Conservation (phyloP, 2,113 vertebrate genomes). For the Ramphastos sulfuratus region DNA sequence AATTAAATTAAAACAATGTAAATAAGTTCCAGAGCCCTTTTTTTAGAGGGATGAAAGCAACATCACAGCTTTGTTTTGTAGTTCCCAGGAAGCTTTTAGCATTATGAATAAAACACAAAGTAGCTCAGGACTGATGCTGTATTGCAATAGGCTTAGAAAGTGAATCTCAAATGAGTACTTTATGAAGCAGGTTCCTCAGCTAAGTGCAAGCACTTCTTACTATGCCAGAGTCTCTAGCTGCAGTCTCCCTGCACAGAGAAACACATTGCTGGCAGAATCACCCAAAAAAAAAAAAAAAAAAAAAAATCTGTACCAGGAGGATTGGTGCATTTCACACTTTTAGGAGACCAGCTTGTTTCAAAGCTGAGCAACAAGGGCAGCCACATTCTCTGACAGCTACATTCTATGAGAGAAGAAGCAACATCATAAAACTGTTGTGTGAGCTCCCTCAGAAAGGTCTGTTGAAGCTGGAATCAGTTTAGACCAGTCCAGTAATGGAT, state of each 20-base stretch:
- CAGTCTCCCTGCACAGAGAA: conserved; percentile 24
- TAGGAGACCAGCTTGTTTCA: not conserved
- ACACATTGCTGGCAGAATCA: not conserved
- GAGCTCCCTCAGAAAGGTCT: not conserved
- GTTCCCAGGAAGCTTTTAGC: not conserved
- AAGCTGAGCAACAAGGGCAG: too few species aligned
- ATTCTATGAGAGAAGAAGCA: not conserved
- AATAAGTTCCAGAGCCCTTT: not conserved
- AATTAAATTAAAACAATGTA: not conserved
- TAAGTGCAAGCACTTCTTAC: not conserved
- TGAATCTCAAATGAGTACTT: not conserved
- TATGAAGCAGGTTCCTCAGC: not conserved
- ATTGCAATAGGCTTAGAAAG: not conserved
- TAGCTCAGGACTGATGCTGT: not conserved
- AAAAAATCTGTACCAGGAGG: not conserved
- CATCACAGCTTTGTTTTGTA: not conserved
- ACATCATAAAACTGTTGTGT: rapidly evolving
- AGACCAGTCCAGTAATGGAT: not conserved
- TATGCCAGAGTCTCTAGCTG: conserved; percentile 23
- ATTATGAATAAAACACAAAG: not conserved
- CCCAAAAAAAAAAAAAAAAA: not conserved
- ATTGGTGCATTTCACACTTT: not conserved
- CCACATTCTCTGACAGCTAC: too few species aligned
- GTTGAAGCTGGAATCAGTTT: not conserved
- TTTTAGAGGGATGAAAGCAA: not conserved